A percentile compares a stretch with the other conserved stretches of the same genome.
Conservation (phyloP, 2,888 invertebrate genomes). For the Acrobasis repandana region DNA sequence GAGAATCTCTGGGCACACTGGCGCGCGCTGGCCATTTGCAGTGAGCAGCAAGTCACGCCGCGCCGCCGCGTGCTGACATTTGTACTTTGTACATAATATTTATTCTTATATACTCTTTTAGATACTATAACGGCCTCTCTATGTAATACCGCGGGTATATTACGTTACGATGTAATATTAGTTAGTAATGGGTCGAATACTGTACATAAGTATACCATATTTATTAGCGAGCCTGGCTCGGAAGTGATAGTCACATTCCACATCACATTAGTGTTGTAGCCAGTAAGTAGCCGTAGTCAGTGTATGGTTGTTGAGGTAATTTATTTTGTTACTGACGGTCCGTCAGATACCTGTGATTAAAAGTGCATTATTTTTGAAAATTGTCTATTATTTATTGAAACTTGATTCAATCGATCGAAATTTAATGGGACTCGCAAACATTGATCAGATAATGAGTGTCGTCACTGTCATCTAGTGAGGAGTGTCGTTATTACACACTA, state of each 20-base stretch:
- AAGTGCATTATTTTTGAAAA: slow-evolving; percentile 69
- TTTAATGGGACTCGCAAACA: too few relatives aligned
- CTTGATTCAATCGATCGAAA: too few relatives aligned
- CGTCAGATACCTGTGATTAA: slow-evolving; percentile 68
- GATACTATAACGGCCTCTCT: slow-evolving; percentile 17
- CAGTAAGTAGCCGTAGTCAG: slow-evolving; percentile 48
- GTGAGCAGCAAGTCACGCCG: slow-evolving; percentile 7
- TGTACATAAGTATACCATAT: slow-evolving; percentile 29
- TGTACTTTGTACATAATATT: slow-evolving; percentile 15
- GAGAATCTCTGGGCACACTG: neutral
- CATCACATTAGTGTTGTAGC: slow-evolving; percentile 12
- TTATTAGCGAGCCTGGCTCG: slow-evolving; percentile 16
- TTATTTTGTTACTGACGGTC: slow-evolving; percentile 63
- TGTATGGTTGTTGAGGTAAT: slow-evolving; percentile 67
- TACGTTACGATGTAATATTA: slow-evolving; percentile 20
- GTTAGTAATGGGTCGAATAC: slow-evolving; percentile 26
- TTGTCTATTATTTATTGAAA: neutral
- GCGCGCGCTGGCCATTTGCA: neutral
- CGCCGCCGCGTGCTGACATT: slow-evolving; percentile 18
- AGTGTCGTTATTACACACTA: too few relatives aligned
- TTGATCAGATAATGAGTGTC: too few relatives aligned
- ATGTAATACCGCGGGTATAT: slow-evolving; percentile 30
- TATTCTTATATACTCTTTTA: slow-evolving; percentile 17
- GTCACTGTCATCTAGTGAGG: too few relatives aligned
- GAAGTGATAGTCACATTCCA: slow-evolving; percentile 13